Conservation (phyloP, 2,888 invertebrate genomes). For the Dioctria rufipes region DNA sequence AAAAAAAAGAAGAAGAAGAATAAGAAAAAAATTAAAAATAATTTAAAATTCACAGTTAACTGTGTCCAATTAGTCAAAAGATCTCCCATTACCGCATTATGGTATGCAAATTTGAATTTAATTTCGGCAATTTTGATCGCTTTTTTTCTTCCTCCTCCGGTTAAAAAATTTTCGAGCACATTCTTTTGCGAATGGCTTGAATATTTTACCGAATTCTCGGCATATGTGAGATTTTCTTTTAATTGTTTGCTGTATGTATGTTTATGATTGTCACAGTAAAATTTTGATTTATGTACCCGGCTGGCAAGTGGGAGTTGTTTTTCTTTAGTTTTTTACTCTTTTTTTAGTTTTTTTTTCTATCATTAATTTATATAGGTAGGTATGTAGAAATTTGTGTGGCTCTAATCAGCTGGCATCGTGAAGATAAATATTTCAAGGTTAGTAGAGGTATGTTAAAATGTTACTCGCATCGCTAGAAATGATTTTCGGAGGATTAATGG, state of each 20-base stretch:
- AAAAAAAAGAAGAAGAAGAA: not conserved
- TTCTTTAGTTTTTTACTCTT: not conserved
- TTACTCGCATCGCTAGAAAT: too few relatives aligned
- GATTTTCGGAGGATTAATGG: too few relatives aligned
- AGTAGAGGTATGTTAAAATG: too few relatives aligned
- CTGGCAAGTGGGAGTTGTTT: too few relatives aligned
- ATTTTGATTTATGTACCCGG: not conserved
- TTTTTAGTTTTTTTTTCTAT: too few relatives aligned
- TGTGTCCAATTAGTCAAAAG: slow-evolving; percentile 44
- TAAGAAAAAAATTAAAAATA: slow-evolving; percentile 23
- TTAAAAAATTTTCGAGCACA: slow-evolving; percentile 21
- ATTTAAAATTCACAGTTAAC: not conserved
- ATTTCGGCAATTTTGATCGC: slow-evolving; percentile 43
- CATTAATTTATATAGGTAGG: too few relatives aligned
- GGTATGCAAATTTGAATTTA: slow-evolving; percentile 55
- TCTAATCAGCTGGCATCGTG: too few relatives aligned
- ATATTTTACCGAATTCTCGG: slow-evolving; percentile 38
- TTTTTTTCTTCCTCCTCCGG: slow-evolving; percentile 8
- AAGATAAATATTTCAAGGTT: too few relatives aligned
- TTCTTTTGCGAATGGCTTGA: slow-evolving; percentile 11
- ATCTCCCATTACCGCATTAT: slow-evolving; percentile 35
- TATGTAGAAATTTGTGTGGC: too few relatives aligned
- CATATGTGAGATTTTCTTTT: slow-evolving; percentile 38
- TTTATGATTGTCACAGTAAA: not conserved
- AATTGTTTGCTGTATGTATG: slow-evolving; percentile 8